A percentile compares a stretch with the other conserved stretches of the same genome.
Evolutionary conservation across 2,113 vertebrate genomes (phyloP).

Genomic region (Tragelaphus strepsiceros): DNA sequence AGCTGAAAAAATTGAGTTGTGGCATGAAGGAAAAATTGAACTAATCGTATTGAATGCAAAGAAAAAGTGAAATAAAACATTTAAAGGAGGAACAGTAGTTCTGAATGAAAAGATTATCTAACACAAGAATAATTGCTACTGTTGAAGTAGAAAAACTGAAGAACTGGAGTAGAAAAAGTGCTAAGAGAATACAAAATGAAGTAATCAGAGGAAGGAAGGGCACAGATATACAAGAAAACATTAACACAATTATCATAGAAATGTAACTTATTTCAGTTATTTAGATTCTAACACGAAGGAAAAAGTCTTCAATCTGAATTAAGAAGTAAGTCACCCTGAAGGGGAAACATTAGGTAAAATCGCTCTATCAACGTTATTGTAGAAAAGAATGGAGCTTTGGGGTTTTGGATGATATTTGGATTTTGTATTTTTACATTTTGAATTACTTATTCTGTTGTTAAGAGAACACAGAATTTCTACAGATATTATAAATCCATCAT

Average conservation of each 20-base stretch:
- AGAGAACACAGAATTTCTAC: background rate
- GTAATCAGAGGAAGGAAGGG: background rate
- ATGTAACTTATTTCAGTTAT: background rate
- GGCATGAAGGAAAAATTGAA: background rate
- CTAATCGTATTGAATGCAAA: background rate
- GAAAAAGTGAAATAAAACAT: background rate
- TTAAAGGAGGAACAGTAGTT: background rate
- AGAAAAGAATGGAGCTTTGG: background rate
- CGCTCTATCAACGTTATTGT: background rate
- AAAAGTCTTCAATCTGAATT: background rate
- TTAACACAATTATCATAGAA: background rate
- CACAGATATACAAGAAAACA: background rate
- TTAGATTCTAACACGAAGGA: background rate
- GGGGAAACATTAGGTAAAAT: background rate
- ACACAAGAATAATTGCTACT: background rate
- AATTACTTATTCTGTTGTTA: background rate
- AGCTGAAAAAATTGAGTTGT: background rate
- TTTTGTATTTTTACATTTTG: background rate
- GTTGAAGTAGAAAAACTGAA: background rate
- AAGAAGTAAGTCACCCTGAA: background rate
- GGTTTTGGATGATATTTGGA: background rate
- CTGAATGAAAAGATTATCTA: background rate
- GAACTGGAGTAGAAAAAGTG: background rate
- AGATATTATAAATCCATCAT: background rate
- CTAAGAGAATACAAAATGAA: background rate